Evolutionary conservation across 2,888 invertebrate genomes (phyloP).

Genomic region (Portevinia maculata): DNA sequence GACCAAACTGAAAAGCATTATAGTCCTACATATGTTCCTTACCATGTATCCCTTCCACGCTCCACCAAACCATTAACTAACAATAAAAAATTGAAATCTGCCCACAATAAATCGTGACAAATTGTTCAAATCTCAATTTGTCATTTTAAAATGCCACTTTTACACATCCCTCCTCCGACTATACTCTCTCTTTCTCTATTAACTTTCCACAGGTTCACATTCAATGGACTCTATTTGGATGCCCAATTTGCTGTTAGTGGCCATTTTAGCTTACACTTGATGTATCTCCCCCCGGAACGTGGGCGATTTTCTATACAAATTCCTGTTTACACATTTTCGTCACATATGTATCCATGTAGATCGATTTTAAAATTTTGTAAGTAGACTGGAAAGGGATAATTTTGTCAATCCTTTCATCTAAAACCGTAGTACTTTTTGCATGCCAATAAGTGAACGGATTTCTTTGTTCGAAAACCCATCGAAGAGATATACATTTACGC

Average conservation of each 20-base stretch:
- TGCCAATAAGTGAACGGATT: conserved; percentile 11
- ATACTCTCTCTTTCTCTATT: neutral
- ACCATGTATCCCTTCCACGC: too few species aligned
- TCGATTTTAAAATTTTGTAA: conserved; percentile 71
- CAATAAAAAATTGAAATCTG: conserved; percentile 72
- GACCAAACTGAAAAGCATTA: neutral
- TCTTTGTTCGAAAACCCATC: neutral
- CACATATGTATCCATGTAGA: conserved; percentile 47
- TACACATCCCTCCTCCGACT: conserved; percentile 37
- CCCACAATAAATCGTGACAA: conserved; percentile 81
- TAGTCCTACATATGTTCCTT: too few species aligned
- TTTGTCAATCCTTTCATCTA: conserved; percentile 17
- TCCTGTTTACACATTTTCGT: conserved; percentile 52
- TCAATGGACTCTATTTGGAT: too few species aligned
- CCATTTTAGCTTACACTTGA: conserved; percentile 8
- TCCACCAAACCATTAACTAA: neutral
- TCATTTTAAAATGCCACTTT: conserved; percentile 75
- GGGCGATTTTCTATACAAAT: neutral
- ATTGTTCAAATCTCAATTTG: conserved; percentile 81
- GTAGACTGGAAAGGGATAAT: conserved; percentile 52
- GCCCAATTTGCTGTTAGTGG: conserved; percentile 42
- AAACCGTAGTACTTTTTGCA: neutral
- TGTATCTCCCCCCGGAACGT: conserved; percentile 13
- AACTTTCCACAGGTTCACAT: conserved; percentile 4
- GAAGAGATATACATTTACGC: too few species aligned